Base-by-base conservation (phyloP, 2,113 vertebrate genomes). In the Clarias magur region DNA sequence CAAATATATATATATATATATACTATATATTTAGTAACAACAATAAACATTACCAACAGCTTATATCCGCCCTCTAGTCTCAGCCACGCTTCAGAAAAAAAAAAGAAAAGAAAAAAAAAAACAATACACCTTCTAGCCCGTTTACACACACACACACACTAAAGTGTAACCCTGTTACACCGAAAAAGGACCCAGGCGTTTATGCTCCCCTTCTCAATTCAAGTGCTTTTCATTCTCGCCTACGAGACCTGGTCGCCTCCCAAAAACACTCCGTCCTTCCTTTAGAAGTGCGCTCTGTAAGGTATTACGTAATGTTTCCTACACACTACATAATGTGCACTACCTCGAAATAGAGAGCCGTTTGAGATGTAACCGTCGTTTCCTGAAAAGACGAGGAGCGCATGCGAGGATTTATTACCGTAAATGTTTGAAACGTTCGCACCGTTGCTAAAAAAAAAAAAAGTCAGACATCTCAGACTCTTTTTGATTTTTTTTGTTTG, bases 201-300 rank as follows among this genome's bases (percentile, higher is more conserved):
- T 65, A 27, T 68, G 62, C 30, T 75, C 70, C 79, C 65, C 80
- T 80, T 80, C 82, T 65, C 82, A 88, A 88, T 78, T 88, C 82
- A 79, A 87, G 80, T 34, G 86, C 82, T 84, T 67, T 78, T 87
- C 70, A 86, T 86, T 88, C 87, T 90, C 68, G 87, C 68, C 87
- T 86, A 90, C 89, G 88, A 85, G 82, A 87, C 27, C 12, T 48
- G 68, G 68, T 21, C n/a, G 54, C 57, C 11, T 73, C 83, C 53
- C 12, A 25, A 59, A 57, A 34, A 13, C 4, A 25, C 27, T 13
- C 3, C 0, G 2, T n/a, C 0, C 3, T 42, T 63, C 12, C 68
- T 59, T 59, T 1, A 12, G 2, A 23, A 59, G 67, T 34, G 54
- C 13, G 1, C 34, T 73, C 0, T 25, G 30, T 25, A 5, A 15